A percentile compares a stretch with the other conserved stretches of the same genome.
Conservation (phyloP, 2,888 invertebrate genomes). For the Barypeithes pellucidus region DNA sequence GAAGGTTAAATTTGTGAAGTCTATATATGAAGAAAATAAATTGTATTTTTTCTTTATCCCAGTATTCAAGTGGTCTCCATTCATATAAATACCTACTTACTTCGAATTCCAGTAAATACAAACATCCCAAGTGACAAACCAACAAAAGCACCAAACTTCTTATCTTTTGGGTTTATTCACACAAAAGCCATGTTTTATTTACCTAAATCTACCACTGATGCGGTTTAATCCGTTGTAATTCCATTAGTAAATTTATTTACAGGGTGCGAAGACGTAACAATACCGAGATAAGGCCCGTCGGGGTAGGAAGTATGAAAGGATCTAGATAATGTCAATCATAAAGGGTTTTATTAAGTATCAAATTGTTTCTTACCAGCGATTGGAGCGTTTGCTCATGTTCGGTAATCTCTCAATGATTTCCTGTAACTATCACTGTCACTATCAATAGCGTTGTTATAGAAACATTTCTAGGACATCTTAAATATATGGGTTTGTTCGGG, state of each 20-base stretch:
- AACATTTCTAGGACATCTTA: too few relatives aligned
- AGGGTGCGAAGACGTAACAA: constrained; percentile 15
- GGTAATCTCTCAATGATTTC: not conserved
- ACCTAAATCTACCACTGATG: constrained; percentile 25
- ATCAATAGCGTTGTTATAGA: too few relatives aligned
- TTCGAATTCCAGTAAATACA: not conserved
- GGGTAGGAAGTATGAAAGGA: not conserved
- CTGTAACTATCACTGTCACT: too few relatives aligned
- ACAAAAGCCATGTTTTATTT: constrained; percentile 32
- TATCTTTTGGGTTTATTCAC: constrained; percentile 24
- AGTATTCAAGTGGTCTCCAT: too few relatives aligned
- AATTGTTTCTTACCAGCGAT: constrained; percentile 6
- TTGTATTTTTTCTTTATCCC: too few relatives aligned
- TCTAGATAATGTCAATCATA: constrained; percentile 23
- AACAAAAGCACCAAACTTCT: constrained; percentile 18
- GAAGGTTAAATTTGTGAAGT: too few relatives aligned
- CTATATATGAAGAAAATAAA: too few relatives aligned
- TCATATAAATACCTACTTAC: not conserved
- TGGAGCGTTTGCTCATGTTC: not conserved
- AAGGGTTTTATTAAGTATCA: constrained; percentile 9
- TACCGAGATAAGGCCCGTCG: constrained; percentile 4
- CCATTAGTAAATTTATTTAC: constrained; percentile 34
- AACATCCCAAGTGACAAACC: not conserved
- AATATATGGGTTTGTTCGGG: too few relatives aligned
- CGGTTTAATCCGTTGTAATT: constrained; percentile 36